These are phyloP conservation scores for Hypolimnas misippus DNA, from an alignment of 2,888 invertebrate genomes.

Conservation along the genomic window DNA sequence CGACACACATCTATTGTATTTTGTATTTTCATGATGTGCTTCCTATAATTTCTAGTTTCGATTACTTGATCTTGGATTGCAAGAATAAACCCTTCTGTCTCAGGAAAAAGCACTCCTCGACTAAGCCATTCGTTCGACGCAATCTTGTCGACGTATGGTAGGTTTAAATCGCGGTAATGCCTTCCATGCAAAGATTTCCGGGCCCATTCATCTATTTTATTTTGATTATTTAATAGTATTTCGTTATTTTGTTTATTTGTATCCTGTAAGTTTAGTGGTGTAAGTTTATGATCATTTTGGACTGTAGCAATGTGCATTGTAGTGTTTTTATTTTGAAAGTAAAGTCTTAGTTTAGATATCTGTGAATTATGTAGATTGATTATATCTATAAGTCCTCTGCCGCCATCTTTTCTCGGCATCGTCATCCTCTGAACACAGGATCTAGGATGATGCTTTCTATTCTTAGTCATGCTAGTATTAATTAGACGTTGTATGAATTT, in stretches of 20 bases:
- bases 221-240: background rate
- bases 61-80: slow-evolving; percentile 55
- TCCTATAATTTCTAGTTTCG: slow-evolving; percentile 40
- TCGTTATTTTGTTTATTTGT: background rate
- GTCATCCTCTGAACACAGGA: background rate
- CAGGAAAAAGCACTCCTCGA: slow-evolving; percentile 36
- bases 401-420: background rate
- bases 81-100: slow-evolving; percentile 43
- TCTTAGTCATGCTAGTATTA: too few species aligned
- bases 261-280: background rate
- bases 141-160: background rate
- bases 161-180: background rate
- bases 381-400: background rate
- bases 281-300: background rate
- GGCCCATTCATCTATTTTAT: background rate
- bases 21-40: slow-evolving; percentile 34
- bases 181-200: background rate
- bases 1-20: slow-evolving; percentile 30
- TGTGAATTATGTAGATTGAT: background rate
- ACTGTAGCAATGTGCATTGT: background rate
- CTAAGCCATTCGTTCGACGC: slow-evolving; percentile 15
- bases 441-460: background rate
- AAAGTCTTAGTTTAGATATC: background rate
- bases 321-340: background rate
- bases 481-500: too few species aligned